phyloP scores from a whole-genome alignment of 1,140 invertebrate species.

The Nasonia longicornis region DNA sequence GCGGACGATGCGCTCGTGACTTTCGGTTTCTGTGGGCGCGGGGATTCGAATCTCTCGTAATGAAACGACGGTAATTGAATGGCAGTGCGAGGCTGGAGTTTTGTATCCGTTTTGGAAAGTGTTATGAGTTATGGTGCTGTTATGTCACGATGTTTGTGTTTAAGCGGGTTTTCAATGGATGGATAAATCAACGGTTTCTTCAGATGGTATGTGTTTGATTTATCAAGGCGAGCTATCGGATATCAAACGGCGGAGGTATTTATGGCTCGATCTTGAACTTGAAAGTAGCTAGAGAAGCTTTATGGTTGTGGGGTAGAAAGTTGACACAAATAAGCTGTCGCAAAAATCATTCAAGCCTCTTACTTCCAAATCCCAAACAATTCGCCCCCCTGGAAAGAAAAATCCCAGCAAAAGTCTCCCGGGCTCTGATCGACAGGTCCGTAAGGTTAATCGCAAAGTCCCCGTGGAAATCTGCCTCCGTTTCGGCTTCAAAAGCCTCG shows the following conservation, averaged over 20 bases:
- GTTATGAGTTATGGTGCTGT: background rate
- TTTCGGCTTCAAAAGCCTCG: background rate
- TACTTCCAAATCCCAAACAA: background rate
- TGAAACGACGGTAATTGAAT: background rate
- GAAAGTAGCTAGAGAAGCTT: background rate
- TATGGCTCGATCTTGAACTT: background rate
- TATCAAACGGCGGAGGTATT: background rate
- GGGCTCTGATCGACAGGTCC: conserved; percentile 46
- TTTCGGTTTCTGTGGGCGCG: conserved; percentile 4
- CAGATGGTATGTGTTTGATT: background rate
- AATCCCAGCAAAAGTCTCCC: background rate
- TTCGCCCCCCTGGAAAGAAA: background rate
- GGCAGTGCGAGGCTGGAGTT: background rate
- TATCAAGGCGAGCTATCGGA: background rate
- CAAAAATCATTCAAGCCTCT: no score
- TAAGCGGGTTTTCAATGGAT: no score
- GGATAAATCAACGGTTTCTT: no score
- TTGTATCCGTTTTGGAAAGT: background rate
- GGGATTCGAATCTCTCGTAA: background rate
- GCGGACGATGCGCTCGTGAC: background rate
- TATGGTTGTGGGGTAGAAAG: background rate
- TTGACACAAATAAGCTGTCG: no score
- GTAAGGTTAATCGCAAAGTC: conserved; percentile 56
- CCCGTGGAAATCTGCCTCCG: conserved; percentile 46
- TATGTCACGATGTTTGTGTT: background rate